Base-by-base conservation (phyloP, 2,797 vertebrate species). In the Lacerta bilineata region DNA sequence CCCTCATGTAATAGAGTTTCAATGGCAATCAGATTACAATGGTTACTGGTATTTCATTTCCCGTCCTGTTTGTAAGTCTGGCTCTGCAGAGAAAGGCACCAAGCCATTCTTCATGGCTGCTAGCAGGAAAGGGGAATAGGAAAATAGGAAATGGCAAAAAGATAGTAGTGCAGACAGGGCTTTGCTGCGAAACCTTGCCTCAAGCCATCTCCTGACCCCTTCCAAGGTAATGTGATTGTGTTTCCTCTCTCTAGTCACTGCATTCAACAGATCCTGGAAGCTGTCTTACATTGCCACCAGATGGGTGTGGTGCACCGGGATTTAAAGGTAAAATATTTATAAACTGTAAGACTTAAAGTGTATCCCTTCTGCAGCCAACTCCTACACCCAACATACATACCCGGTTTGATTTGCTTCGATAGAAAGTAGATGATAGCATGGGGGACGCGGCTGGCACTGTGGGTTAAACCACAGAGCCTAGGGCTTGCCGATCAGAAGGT, bases 231-330 rank as follows among this genome's bases (percentile, higher is more conserved):
- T 11, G n/a, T 78, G 81, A 79, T n/a, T 7, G 43, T 8, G 66
- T 71, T 89, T 92, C 86, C 84, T 95, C 87, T 92, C 87, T 64
- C 1, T 95, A 98, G 98, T 90, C 98, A 99, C 92, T 99, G 98
- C 94, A 99, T 99, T 95, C 99, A 99, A 97, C 99, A 99, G 97
- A 99, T 99, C 92, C 90, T 99, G 95, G 99, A 99, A 95, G 98
- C 98, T 0, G 98, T 99, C 89, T 97, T 99, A 41, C 99, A 99
- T 88, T 99, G 99, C 96, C 99, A 99, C 94, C 99, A 99, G 97
- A 99, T 98, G 98, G 99, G 98, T 1, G 98, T 99, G 77, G 99
- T 99, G 66, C 99, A 99, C 92, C 95, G 99, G 88, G 98, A 99
- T 95, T 96, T 99, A 86, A 99, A 99, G 98, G 99, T 99, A 95